phyloP scores from a whole-genome alignment of 1,140 invertebrate species.

The Polypedilum pembai region DNA sequence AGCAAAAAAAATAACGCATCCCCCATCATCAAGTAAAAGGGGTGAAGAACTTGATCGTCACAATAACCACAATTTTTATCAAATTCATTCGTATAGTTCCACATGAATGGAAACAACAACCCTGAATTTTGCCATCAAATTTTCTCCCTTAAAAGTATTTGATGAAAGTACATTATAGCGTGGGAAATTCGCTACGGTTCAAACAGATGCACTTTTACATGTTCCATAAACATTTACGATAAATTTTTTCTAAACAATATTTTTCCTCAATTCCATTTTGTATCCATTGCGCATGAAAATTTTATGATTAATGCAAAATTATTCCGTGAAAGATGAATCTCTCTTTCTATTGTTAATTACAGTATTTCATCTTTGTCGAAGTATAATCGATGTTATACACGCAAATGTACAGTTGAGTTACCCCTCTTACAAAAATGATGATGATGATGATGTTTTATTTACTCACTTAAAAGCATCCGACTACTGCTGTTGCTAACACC shows the following conservation, averaged over 20 bases:
- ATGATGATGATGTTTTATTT: slow-evolving; percentile 21
- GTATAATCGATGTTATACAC: too few species aligned
- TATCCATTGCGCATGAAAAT: slow-evolving; percentile 17
- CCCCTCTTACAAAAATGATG: not conserved
- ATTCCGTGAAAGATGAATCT: not conserved
- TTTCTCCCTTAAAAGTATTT: not conserved
- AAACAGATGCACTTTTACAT: slow-evolving; percentile 27
- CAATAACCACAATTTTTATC: not conserved
- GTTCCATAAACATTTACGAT: not conserved
- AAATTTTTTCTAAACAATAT: not conserved
- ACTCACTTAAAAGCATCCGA: not conserved
- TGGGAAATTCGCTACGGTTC: slow-evolving; percentile 25
- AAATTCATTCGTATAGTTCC: not conserved
- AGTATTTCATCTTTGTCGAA: too few species aligned
- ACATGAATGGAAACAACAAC: not conserved
- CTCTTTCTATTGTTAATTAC: too few species aligned
- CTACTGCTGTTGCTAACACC: not conserved
- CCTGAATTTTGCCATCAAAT: not conserved
- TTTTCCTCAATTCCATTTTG: not conserved
- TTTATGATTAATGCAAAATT: slow-evolving; percentile 16
- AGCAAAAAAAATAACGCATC: not conserved
- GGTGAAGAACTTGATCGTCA: not conserved
- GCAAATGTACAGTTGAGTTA: too few species aligned
- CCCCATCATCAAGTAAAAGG: not conserved
- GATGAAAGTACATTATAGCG: slow-evolving; percentile 16